Base-by-base conservation (phyloP, 1,140 invertebrate species). In the Lordiphosa mommai region DNA sequence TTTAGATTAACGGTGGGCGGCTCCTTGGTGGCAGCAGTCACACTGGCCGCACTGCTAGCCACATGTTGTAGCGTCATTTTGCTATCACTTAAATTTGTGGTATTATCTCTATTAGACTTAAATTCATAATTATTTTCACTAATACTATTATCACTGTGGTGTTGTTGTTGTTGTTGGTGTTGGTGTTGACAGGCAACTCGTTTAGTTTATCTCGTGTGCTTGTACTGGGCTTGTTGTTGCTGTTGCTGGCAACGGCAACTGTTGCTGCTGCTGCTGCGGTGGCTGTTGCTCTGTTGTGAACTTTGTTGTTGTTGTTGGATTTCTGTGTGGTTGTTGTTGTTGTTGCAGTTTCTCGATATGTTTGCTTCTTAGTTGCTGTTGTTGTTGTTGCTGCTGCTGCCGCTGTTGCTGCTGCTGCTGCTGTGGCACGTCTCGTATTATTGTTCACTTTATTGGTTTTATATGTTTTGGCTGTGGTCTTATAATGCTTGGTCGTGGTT, bases 141-240 rank as follows among this genome's bases (percentile, higher is more conserved):
- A 84, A 85, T 84, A 85, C 79, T 85, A 87, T 71, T 88, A 88
- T 86, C 80, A 88, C 86, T 88, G 64, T 67, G 72, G 56, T 68
- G 59, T 66, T 72, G 73, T 77, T 80, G 71, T 76, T 79, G 57
- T 23, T 61, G 50, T 33, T 69, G 36, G 56, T 66, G 48, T 48
- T 65, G 30, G 23, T 60, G n/a, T 20, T 72, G 40, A 32, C 30
- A 27, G 61, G 61, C 55, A 68, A 51, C 33, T 67, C 64, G 38
- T 65, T 59, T 32, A 58, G 38, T 64, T 65, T 60, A 46, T 61
- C 64, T 73, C 60, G 30, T 29, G 46, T 27, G 13, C 50, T 67
- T 50, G 52, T 61, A 61, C 67, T 76, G 67, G 59, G 59, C 49
- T 44, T 46, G 36, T 47, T 59, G 32, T 33, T 69, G 38, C 32